Base-by-base conservation (phyloP, 2,113 vertebrate species). In the Dissostichus mawsoni region DNA sequence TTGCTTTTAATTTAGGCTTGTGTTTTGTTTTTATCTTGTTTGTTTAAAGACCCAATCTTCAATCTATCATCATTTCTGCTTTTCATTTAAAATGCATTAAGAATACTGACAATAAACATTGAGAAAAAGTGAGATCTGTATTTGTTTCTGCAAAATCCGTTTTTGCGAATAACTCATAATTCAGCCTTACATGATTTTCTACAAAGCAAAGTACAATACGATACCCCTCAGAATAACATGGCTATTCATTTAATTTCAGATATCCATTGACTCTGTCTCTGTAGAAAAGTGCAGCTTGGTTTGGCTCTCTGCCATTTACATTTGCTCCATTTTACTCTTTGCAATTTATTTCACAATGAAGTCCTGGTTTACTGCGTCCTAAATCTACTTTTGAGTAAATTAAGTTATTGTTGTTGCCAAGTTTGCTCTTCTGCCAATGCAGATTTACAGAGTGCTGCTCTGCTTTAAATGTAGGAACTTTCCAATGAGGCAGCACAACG, bases 351-450 rank as follows among this genome's bases (percentile, higher is more conserved):
- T 68, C 2, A 41, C 20, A 59, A 53, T 59, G 25, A 36, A 67
- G 13, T n/a, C 53, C 17, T 9, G 5, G 12, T 76, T 57, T 20
- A 48, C 12, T 47, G 20, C 55, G 10, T 45, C 61, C 23, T 48
- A 66, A 65, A 64, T 56, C 44, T 47, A 1, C 12, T 29, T 72
- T 69, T 47, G 51, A 83, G 63, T 68, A 50, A 57, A 74, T 69
- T 78, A 47, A 78, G 20, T 56, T 18, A 36, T 29, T 44, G 50
- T 25, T 62, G 57, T 63, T 83, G 81, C 81, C 69, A 78, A 74
- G 41, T 51, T 45, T 59, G 8, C n/a, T 78, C 7, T 2, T 20
- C 23, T 73, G 63, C 12, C 17, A 3, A 25, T 63, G 63, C 41
- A 56, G 10, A 78, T 78, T 44, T 50, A 62, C 18, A n/a, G 47